phyloP scores from a whole-genome alignment of 2,113 vertebrate genomes.

The Neodon shergylaensis region DNA sequence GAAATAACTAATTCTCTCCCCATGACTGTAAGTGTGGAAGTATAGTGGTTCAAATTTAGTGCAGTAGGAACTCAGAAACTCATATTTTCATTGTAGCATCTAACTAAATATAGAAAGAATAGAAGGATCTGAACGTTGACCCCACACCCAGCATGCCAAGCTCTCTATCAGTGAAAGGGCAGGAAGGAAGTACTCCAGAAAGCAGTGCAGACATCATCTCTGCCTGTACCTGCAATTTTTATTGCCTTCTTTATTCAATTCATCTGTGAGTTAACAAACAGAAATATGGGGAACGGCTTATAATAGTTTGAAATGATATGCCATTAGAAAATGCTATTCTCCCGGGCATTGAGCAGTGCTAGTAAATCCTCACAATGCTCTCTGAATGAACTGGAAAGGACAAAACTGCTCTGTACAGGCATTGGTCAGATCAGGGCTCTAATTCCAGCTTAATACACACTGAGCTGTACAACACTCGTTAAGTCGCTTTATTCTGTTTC shows the following conservation, averaged over 20 bases:
- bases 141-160: neutral
- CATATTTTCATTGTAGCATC: neutral
- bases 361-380: neutral
- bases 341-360: too few species aligned
- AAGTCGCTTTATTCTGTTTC: constrained; percentile 47
- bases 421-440: constrained; percentile 11
- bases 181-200: constrained; percentile 13
- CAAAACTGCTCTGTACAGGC: constrained; percentile 7
- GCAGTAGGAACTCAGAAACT: neutral
- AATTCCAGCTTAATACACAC: constrained; percentile 27
- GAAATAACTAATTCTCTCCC: constrained; percentile 9
- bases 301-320: constrained; percentile 44
- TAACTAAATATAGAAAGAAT: constrained; percentile 46
- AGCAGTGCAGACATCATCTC: neutral
- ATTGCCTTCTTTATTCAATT: neutral
- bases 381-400: neutral
- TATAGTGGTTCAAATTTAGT: constrained; percentile 43
- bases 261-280: constrained; percentile 18
- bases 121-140: constrained; percentile 42
- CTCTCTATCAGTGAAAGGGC: constrained; percentile 1
- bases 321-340: neutral
- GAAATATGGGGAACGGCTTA: neutral
- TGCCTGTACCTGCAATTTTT: neutral
- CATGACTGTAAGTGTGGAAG: neutral
- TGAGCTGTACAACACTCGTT: neutral